Base-by-base conservation (phyloP, 2,113 vertebrate genomes). In the Pseudolaguvia tuberculata region DNA sequence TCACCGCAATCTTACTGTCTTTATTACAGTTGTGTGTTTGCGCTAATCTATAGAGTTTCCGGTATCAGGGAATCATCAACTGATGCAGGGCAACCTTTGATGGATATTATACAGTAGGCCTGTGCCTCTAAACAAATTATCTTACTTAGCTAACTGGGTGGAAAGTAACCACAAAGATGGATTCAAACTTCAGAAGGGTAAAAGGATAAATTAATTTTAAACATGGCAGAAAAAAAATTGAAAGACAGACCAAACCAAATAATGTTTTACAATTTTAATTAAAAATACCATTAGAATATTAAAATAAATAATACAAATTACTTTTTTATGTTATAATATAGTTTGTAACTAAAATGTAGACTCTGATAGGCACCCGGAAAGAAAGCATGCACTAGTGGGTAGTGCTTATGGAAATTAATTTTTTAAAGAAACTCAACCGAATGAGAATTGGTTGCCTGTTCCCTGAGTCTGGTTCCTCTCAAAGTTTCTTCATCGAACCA, bases 1-100 rank as follows among this genome's bases (percentile, higher is more conserved):
- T 72, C 68, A 78, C 29, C 65, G 77, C 72, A 62, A 61, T 79
- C 76, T 77, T 52, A 78, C 78, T 81, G 51, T 74, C 42, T 74
- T 79, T 81, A 76, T 81, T 81, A 78, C 67, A 76, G 74, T 66
- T 76, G 71, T 69, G 58, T 48, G 70, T 71, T 59, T 63, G 66
- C 47, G 29, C 39, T 45, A 72, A 57, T 76, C 45, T 59, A 31
- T 51, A 50, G 23, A 59, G 69, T 68, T 80, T 76, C 69, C 69
- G 67, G 39, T 72, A 70, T 53, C 73, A 59, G 59, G 31, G 67
- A 63, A 75, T 66, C 12, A 72, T 73, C 56, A 68, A 48, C 53
- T 63, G 74, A 77, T 69, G 29, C 72, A 45, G 27, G 23, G n/a
- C 21, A 57, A 47, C 50, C 20, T 65, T 45, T 53, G 31, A 74